Evolutionary conservation across 1,140 invertebrate species (phyloP).

Genomic region (Dreissena rostriformis): DNA sequence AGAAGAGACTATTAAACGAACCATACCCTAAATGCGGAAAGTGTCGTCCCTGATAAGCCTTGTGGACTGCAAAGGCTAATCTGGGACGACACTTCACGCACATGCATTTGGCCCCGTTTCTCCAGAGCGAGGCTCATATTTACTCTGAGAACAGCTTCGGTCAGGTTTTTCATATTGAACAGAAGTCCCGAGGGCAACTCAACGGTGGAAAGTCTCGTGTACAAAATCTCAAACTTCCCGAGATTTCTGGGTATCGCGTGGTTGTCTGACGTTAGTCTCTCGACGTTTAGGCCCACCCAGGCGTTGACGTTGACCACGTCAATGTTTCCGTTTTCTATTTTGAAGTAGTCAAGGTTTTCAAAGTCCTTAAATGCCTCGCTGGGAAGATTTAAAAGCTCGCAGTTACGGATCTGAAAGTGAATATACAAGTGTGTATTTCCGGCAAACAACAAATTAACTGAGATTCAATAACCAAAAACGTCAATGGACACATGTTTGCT

Average conservation of each 20-base stretch:
- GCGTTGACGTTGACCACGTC: neutral
- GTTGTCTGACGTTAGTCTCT: slow-evolving; percentile 1
- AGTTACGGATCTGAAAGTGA: slow-evolving; percentile 18
- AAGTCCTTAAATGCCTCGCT: neutral
- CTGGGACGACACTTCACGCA: too few relatives aligned
- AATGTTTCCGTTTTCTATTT: neutral
- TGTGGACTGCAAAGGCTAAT: too few relatives aligned
- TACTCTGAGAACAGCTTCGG: slow-evolving; percentile 1
- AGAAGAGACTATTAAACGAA: too few relatives aligned
- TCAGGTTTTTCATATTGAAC: slow-evolving; percentile 33
- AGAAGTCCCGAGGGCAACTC: neutral
- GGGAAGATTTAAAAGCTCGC: neutral
- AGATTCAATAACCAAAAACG: too few relatives aligned
- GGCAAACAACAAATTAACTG: too few relatives aligned
- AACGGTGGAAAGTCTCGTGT: neutral
- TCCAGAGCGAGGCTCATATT: too few relatives aligned
- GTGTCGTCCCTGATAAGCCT: too few relatives aligned
- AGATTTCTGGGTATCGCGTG: slow-evolving; percentile 12
- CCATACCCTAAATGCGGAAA: too few relatives aligned
- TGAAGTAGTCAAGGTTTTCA: slow-evolving; percentile 22
- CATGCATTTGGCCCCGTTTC: too few relatives aligned
- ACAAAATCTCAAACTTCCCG: slow-evolving; percentile 3
- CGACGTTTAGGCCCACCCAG: slow-evolving; percentile 2
- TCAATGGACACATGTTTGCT: too few relatives aligned
- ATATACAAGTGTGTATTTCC: too few relatives aligned